These are phyloP conservation scores for Turritopsis dohrnii DNA, from an alignment of 30 jellyfish, hydroid and myxozoan species.

Conservation along the genomic window DNA sequence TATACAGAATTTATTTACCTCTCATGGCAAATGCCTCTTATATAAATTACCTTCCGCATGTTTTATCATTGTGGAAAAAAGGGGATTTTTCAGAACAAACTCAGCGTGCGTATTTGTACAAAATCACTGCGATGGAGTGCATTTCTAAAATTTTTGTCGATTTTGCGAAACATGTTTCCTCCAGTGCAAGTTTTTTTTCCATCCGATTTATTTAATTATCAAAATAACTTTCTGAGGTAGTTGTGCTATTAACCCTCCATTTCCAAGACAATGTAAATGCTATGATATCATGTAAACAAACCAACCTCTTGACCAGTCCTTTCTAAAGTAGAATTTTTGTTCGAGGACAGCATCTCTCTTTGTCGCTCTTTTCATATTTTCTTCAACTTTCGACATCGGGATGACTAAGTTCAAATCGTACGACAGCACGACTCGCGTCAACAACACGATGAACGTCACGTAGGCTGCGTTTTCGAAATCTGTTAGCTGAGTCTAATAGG, in stretches of 20 bases:
- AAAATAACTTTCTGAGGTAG: too few relatives aligned
- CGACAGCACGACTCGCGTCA: slow-evolving; percentile 69
- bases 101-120: too few relatives aligned
- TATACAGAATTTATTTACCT: background rate
- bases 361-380: slow-evolving; percentile 83
- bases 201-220: too few relatives aligned
- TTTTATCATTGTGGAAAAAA: too few relatives aligned
- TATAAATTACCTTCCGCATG: too few relatives aligned
- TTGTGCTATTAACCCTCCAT: too few relatives aligned
- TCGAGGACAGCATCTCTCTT: slow-evolving; percentile 86
- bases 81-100: too few relatives aligned
- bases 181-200: too few relatives aligned
- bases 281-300: too few relatives aligned
- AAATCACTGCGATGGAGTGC: background rate
- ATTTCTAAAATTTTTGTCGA: background rate
- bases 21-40: background rate
- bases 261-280: too few relatives aligned
- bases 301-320: slow-evolving; percentile 65
- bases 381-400: slow-evolving; percentile 94
- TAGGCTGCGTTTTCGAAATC: slow-evolving; percentile 91
- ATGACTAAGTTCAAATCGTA: slow-evolving; percentile 58
- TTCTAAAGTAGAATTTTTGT: slow-evolving; percentile 79
- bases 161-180: too few relatives aligned
- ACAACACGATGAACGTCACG: slow-evolving; percentile 63
- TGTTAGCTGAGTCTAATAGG: slow-evolving; percentile 70